Evolutionary conservation across 1,140 invertebrate species (phyloP).

Genomic region (Lamellibrachia luymesi): DNA sequence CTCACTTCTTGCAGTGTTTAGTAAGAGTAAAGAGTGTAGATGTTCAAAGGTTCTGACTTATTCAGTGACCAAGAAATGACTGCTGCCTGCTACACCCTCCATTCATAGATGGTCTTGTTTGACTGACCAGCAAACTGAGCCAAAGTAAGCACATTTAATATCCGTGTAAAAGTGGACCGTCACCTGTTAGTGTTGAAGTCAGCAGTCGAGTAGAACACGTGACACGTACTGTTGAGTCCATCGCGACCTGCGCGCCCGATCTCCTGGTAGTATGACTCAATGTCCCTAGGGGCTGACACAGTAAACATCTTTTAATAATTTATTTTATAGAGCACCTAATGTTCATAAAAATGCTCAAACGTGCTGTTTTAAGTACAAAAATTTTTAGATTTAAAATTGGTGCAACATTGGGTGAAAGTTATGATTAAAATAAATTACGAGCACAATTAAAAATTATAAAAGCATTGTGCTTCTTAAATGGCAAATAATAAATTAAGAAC

Average conservation of each 20-base stretch:
- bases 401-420: not conserved
- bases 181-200: slow-evolving; percentile 64
- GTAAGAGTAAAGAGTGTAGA: no score
- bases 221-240: slow-evolving; percentile 78
- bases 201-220: slow-evolving; percentile 82
- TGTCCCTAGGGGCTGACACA: slow-evolving; percentile 72
- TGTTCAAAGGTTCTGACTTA: no score
- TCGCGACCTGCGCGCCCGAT: slow-evolving; percentile 80
- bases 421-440: not conserved
- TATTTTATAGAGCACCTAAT: not conserved
- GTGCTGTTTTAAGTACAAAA: not conserved
- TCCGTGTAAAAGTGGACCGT: not conserved
- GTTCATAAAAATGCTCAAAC: not conserved
- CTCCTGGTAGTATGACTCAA: slow-evolving; percentile 91
- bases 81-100: not conserved
- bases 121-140: no score
- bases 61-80: no score
- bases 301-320: not conserved
- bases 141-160: no score
- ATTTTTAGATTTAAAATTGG: not conserved
- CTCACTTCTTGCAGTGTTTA: no score
- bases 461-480: not conserved
- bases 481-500: not conserved
- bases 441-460: not conserved
- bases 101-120: not conserved